phyloP scores from a whole-genome alignment of 2,888 invertebrate genomes.

The Nomada flava region DNA sequence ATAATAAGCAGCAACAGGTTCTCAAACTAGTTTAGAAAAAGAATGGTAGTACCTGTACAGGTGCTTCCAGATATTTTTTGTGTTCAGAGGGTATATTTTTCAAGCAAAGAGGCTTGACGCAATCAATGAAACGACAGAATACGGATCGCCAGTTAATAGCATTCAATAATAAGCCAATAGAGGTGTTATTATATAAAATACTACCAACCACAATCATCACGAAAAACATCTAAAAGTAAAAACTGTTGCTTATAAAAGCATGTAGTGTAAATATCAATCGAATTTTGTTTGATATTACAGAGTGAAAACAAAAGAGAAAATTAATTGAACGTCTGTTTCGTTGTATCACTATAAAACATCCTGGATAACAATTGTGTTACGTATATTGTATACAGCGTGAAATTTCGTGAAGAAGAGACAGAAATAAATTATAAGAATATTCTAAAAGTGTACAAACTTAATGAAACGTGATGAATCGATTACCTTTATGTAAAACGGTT shows the following conservation, averaged over 20 bases:
- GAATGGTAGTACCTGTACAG: constrained; percentile 79
- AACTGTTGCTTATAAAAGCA: constrained; percentile 68
- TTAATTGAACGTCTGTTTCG: constrained; percentile 21
- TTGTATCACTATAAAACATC: constrained; percentile 14
- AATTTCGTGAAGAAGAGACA: constrained; percentile 1
- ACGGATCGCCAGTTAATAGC: constrained; percentile 75
- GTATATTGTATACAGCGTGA: constrained; percentile 9
- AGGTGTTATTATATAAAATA: constrained; percentile 80
- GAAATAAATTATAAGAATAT: constrained; percentile 12
- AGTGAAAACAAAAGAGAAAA: background rate
- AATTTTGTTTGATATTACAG: constrained; percentile 30
- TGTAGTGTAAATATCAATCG: constrained; percentile 42
- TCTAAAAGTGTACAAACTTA: constrained; percentile 8
- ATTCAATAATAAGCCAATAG: constrained; percentile 78
- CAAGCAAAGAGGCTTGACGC: constrained; percentile 70
- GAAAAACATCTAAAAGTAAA: constrained; percentile 82
- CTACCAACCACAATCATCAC: constrained; percentile 80
- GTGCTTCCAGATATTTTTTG: constrained; percentile 77
- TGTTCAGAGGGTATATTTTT: constrained; percentile 71
- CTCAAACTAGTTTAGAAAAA: constrained; percentile 46
- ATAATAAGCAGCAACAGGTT: constrained; percentile 38
- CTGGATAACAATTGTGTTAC: constrained; percentile 17
- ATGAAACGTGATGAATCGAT: constrained; percentile 48
- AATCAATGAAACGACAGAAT: constrained; percentile 75
- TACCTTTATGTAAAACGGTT: constrained; percentile 91